Evolutionary conservation across 2,888 invertebrate genomes (phyloP), one percentile per base, ranked within the genome.

Genomic region (Halocaridina rubra): DNA sequence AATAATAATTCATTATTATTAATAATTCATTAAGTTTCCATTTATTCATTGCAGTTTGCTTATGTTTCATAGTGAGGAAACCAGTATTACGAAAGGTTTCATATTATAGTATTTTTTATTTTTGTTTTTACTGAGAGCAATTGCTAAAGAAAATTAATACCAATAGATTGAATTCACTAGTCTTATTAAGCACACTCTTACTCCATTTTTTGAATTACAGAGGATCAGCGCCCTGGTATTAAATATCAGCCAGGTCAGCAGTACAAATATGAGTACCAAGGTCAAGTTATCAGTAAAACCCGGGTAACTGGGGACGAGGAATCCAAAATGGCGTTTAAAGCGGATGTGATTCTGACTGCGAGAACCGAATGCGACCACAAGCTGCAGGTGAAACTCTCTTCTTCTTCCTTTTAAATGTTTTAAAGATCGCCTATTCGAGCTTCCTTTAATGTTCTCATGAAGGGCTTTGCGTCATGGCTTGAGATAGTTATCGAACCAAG

Each of bases 331-430:
- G 33, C 69, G 13, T 7, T 80, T 3, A 27, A 27, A 10, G 59
- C 72, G 0, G 27, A 72, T 5, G 72, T 80, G 2, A 22, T 80
- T 27, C 57, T 80, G 22, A 4, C 72, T 16, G 80, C 80, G 7
- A 72, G 57, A n/a, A 80, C 80, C 7, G 69, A 69, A 1, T 80
- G 80, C 39, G 80, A 80, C 33, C 80, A 71, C 22, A 80, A 57
- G n/a, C 30, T 80, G 24, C 71, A 80, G 80, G 80, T 80, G 8
- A n/a, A 71, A 13, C 30, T 13, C 5, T 8, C 32, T 8, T 2
- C 16, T 2, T 16, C 32, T 8, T 7, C 3, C 69, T 30, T 32
- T 19, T 2, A 16, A 32, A 5, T n/a, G 0, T 39, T 39, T 19
- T 2, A 3, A 46, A 39, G 39, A 29, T 53, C 13, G 30, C 16